Evolutionary conservation across 2,888 invertebrate genomes (phyloP), one percentile per base, ranked within the genome.

Genomic region (Pharmacophagus antenor): DNA sequence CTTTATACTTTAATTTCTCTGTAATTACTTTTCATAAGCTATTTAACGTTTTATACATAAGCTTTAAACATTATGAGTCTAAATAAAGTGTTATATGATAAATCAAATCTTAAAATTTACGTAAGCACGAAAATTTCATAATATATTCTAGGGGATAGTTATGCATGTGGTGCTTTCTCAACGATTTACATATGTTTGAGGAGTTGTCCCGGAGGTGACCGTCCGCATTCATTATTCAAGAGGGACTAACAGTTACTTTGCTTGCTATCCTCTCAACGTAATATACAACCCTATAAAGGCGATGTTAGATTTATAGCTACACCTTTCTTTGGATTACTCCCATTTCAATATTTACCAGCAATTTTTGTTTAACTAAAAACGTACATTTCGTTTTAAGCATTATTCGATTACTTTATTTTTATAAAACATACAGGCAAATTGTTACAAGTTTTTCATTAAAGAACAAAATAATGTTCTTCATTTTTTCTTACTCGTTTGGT

Each of bases 131-230:
- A 55, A 44, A 55, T 31, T 23, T 37, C 37, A n/a, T 41, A 37
- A 41, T 41, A 61, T 25, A 56, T 48, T 27, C 41, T 21, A 2
- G 15, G 18, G 25, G 48, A 59, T 48, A 41, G 58, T 49, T 49
- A 42, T 53, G 44, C 52, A 47, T 56, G 23, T 59, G 55, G 46
- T 52, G 61, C 56, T 61, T n/a, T 52, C 31, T 41, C n/a, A 51
- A 51, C 58, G 70, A 71, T 72, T 72, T 72, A 70, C 72, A 72
- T 72, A 72, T 69, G 70, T 72, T 72, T 71, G 69, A 67, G 67
- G 66, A 70, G 66, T 68, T 56, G 56, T 58, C 72, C 68, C 71
- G 62, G 58, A 69, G 68, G 70, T 73, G 70, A 70, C 70, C 72
- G 65, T 70, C 54, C 62, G 47, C 65, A 70, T 73, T 68, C 66